Evolutionary conservation across 2,113 vertebrate genomes (phyloP).

Genomic region (Chroicocephalus ridibundus): DNA sequence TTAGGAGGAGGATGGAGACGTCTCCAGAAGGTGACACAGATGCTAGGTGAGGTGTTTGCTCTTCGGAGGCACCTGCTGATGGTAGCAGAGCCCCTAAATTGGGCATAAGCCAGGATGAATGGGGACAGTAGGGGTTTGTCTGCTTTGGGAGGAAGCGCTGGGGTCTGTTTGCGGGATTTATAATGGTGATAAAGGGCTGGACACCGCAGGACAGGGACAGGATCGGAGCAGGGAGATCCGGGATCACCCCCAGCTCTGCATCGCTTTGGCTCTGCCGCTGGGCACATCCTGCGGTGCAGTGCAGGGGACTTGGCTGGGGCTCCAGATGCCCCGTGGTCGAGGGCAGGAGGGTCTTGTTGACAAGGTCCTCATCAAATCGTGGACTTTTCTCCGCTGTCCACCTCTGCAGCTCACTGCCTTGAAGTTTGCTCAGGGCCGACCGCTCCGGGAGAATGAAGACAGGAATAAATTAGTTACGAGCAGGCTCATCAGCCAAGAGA

Average conservation of each 20-base stretch:
- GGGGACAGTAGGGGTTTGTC: not conserved
- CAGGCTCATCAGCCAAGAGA: conserved; percentile 52
- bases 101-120: not conserved
- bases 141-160: not conserved
- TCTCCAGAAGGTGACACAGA: not conserved
- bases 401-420: not conserved
- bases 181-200: fast-evolving
- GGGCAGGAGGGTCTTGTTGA: not conserved
- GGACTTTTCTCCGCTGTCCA: not conserved
- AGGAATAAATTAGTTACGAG: conserved; percentile 17
- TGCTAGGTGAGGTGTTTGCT: not conserved
- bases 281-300: fast-evolving
- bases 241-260: not conserved
- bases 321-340: fast-evolving
- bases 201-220: not conserved
- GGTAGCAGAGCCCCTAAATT: not conserved
- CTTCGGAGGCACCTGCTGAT: not conserved
- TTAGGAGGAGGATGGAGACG: not conserved
- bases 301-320: not conserved
- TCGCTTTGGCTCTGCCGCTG: fast-evolving
- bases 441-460: not conserved
- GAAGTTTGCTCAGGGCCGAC: not conserved
- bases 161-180: fast-evolving
- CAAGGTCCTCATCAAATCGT: not conserved
- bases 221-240: not conserved